Evolutionary conservation across 2,888 invertebrate genomes (phyloP).

Genomic region (Latrodectus hesperus): DNA sequence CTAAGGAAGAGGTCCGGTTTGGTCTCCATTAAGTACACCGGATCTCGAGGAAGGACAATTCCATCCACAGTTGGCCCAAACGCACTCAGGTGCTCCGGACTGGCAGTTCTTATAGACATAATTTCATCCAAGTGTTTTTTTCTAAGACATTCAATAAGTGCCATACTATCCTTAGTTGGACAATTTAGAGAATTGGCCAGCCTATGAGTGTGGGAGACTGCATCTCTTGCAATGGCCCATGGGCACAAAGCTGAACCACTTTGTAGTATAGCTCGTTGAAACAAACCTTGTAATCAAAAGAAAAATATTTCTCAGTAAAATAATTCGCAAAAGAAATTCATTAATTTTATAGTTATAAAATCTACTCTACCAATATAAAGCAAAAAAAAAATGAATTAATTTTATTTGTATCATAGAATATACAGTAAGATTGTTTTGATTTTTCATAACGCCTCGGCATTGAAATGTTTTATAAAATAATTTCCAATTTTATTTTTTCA

Average conservation of each 20-base stretch:
- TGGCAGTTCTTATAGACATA: constrained; percentile 78
- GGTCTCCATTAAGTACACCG: constrained; percentile 72
- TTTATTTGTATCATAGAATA: no score
- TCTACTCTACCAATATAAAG: no score
- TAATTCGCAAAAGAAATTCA: no score
- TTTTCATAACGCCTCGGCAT: no score
- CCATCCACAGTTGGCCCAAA: constrained; percentile 97
- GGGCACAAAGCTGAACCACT: constrained; percentile 91
- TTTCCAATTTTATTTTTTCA: no score
- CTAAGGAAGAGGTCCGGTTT: constrained; percentile 66
- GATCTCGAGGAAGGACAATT: constrained; percentile 87
- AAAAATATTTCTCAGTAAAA: no score
- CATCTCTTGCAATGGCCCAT: constrained; percentile 87
- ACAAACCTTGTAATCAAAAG: constrained; percentile 72
- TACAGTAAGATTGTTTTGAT: no score
- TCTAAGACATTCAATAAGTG: constrained; percentile 76
- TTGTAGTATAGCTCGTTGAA: constrained; percentile 82
- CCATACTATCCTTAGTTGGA: constrained; percentile 79
- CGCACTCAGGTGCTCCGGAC: constrained; percentile 82
- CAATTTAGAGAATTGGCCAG: constrained; percentile 83
- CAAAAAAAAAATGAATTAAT: no score
- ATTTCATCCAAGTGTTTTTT: constrained; percentile 69
- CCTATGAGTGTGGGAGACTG: constrained; percentile 85
- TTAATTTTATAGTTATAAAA: no score
- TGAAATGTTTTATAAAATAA: no score